phyloP scores from a whole-genome alignment of 1,140 invertebrate genomes.

The Drosophila azteca region DNA sequence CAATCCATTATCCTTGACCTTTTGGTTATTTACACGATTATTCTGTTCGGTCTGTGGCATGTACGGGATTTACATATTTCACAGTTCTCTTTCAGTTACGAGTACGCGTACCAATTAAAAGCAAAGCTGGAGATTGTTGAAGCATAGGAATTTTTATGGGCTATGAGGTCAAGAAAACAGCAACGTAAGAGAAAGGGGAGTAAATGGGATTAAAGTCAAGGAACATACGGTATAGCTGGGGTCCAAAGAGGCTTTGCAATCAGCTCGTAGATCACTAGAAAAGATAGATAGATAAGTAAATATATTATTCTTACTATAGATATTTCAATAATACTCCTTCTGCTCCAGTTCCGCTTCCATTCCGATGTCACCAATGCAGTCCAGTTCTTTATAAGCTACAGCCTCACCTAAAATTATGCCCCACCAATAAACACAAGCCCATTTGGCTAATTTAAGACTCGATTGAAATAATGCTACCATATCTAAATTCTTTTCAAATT shows the following conservation, averaged over 20 bases:
- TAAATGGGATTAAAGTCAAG: neutral
- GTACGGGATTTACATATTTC: slow-evolving; percentile 47
- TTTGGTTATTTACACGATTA: slow-evolving; percentile 24
- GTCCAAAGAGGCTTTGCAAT: too few species aligned
- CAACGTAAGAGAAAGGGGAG: neutral
- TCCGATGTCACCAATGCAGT: too few species aligned
- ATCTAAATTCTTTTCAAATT: slow-evolving; percentile 16
- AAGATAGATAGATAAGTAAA: too few species aligned
- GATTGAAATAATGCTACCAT: neutral
- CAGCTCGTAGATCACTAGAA: too few species aligned
- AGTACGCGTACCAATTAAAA: slow-evolving; percentile 27
- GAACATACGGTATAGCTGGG: too few species aligned
- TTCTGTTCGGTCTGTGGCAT: slow-evolving; percentile 12
- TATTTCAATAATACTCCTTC: too few species aligned
- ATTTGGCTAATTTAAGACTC: slow-evolving; percentile 8
- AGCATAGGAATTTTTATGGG: slow-evolving; percentile 32
- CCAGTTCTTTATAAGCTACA: neutral
- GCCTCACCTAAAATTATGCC: slow-evolving; percentile 12
- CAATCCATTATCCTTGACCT: slow-evolving; percentile 64
- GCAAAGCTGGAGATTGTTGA: slow-evolving; percentile 4
- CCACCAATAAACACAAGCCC: neutral
- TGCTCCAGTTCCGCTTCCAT: too few species aligned
- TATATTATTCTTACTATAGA: too few species aligned
- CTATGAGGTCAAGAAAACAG: neutral
- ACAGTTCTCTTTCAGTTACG: slow-evolving; percentile 12